Evolutionary conservation across 2,113 vertebrate genomes (phyloP).

Genomic region (Xerus inauris): DNA sequence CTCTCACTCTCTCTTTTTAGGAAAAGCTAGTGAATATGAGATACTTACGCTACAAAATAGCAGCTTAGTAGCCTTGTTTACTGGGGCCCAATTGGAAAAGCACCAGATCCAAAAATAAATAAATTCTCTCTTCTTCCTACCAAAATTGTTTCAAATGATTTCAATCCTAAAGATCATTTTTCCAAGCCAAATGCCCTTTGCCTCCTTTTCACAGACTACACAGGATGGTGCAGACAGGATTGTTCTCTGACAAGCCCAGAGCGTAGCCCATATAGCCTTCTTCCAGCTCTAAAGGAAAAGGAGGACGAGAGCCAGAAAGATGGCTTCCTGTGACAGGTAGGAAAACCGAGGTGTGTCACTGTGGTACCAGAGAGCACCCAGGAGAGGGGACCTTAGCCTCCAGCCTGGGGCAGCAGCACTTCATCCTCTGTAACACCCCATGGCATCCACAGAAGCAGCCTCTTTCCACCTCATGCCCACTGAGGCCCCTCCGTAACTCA

Average conservation of each 20-base stretch:
- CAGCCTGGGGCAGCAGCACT: not conserved
- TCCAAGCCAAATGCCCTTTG: not conserved
- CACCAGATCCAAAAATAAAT: not conserved
- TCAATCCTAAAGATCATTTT: not conserved
- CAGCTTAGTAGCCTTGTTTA: not conserved
- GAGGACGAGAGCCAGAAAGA: not conserved
- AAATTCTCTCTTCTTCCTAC: not conserved
- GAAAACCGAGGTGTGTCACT: not conserved
- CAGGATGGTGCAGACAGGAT: not conserved
- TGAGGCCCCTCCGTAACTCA: accelerated
- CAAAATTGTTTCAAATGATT: not conserved
- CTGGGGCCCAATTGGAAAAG: conserved; percentile 30
- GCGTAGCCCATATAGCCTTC: not conserved
- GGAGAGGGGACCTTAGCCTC: not conserved
- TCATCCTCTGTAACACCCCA: not conserved
- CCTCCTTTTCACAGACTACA: not conserved
- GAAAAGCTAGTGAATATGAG: not conserved
- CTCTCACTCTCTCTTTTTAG: not conserved
- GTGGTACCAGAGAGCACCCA: not conserved
- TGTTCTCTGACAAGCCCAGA: not conserved
- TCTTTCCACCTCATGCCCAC: too few relatives aligned
- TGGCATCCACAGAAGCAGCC: accelerated
- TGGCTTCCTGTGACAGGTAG: not conserved
- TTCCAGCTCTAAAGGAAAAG: not conserved
- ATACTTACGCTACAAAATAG: not conserved